phyloP scores from a whole-genome alignment of 2,113 vertebrate genomes.

The Cygnus atratus region DNA sequence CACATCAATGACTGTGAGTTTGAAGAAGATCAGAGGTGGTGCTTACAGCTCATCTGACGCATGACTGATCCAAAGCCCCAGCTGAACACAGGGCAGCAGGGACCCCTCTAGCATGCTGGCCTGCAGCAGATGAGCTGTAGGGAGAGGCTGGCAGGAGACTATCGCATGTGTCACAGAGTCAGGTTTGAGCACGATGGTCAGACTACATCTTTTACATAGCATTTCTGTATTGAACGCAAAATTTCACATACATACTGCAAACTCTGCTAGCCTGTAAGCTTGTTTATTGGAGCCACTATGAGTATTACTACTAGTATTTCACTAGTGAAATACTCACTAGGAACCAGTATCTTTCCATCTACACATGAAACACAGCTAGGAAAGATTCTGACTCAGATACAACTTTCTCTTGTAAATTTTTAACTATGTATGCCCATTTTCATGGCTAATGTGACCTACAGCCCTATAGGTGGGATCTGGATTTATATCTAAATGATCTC shows the following conservation, averaged over 20 bases:
- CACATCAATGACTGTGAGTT: not conserved
- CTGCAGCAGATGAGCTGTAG: conserved; percentile 43
- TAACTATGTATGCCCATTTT: not conserved
- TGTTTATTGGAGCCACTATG: not conserved
- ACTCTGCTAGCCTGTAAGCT: not conserved
- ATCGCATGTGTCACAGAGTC: no score
- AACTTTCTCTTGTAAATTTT: not conserved
- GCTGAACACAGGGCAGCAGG: not conserved
- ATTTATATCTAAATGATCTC: not conserved
- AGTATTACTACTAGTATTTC: no score
- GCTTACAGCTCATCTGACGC: not conserved
- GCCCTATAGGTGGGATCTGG: not conserved
- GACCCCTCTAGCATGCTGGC: not conserved
- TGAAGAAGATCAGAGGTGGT: not conserved
- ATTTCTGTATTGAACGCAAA: not conserved
- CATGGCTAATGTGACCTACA: not conserved
- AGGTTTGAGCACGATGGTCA: not conserved
- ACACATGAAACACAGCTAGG: not conserved
- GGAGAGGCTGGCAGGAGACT: conserved; percentile 35
- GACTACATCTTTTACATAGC: not conserved
- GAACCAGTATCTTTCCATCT: not conserved
- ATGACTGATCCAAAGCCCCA: not conserved
- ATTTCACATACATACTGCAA: not conserved
- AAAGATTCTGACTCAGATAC: not conserved
- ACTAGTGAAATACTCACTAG: not conserved